Conservation (phyloP, 1,140 invertebrate genomes). For the Drosophila mauritiana region DNA sequence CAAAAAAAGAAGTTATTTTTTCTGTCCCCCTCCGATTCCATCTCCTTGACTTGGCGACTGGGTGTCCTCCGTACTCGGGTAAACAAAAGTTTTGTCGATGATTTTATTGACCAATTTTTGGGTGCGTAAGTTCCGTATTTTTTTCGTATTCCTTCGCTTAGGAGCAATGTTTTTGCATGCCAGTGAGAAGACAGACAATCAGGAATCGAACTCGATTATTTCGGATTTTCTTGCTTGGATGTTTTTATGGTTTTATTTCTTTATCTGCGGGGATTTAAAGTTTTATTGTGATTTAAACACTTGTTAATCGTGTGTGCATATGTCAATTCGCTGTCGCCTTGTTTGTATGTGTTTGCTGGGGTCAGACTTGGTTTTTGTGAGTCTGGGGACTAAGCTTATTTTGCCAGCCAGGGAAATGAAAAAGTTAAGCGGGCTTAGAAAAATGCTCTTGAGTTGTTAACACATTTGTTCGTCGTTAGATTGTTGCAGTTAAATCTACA, state of each 20-base stretch:
- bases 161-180: constrained; percentile 67
- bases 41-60: constrained; percentile 39
- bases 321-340: constrained; percentile 60
- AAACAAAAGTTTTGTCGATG: constrained; percentile 79
- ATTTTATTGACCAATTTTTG: constrained; percentile 84
- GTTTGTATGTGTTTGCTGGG: constrained; percentile 38
- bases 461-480: neutral
- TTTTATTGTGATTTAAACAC: constrained; percentile 84
- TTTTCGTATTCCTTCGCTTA: constrained; percentile 21
- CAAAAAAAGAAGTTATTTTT: constrained; percentile 35
- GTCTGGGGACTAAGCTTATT: constrained; percentile 41
- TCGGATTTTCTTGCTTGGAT: constrained; percentile 44
- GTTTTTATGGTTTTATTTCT: constrained; percentile 76
- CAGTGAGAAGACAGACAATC: constrained; percentile 41
- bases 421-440: neutral
- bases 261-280: constrained; percentile 78
- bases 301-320: constrained; percentile 81
- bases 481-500: no score
- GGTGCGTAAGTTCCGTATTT: constrained; percentile 70
- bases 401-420: neutral
- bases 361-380: constrained; percentile 12
- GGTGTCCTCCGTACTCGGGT: constrained; percentile 72
- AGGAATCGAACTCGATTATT: constrained; percentile 47
- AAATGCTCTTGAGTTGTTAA: neutral
- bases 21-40: constrained; percentile 10